Evolutionary conservation across 2,113 vertebrate species (phyloP), one percentile per base, ranked within the genome.

Genomic region (Alligator mississippiensis): DNA sequence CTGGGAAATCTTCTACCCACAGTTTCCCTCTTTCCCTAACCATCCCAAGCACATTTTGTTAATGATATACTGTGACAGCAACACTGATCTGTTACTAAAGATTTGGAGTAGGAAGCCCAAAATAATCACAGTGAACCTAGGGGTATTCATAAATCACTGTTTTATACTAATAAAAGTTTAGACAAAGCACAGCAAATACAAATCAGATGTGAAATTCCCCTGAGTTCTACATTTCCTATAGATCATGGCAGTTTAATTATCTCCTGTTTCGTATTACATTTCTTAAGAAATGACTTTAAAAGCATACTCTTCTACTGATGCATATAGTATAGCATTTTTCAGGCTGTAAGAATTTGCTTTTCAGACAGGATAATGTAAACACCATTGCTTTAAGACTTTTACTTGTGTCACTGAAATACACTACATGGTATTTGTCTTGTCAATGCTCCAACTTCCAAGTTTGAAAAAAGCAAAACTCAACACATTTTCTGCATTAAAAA

Each of bases 21-120:
- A 64, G 24, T 38, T 86, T 82, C 47, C 15, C 16, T 91, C 28
- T 79, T 79, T 87, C 76, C 11, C 55, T 80, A 90, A 77, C 15
- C 78, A 86, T 9, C 78, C 38, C 72, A 94, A 96, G 17, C 18
- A 55, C 79, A 57, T 78, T 92, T 96, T 78, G 22, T 38, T 96
- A 93, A 77, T 83, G 88, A 94, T 88, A 91, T 59, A 34, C 27
- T 72, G 11, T 83, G 60, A 30, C 88, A 96, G 58, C 28, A 95
- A 58, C 64, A 92, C 92, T 86, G 89, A 94, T 93, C 86, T 87
- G 12, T 87, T 82, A 30, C n/a, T 94, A 83, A 82, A 91, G 59
- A 92, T 22, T 7, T 77, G 15, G 54, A 93, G 64, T 85, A 82
- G 81, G 58, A 96, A 91, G 85, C 90, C 77, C 30, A 85, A 88